Evolutionary conservation across 2,888 invertebrate genomes (phyloP), one percentile per base, ranked within the genome.

Genomic region (Tricholauxania praeusta): DNA sequence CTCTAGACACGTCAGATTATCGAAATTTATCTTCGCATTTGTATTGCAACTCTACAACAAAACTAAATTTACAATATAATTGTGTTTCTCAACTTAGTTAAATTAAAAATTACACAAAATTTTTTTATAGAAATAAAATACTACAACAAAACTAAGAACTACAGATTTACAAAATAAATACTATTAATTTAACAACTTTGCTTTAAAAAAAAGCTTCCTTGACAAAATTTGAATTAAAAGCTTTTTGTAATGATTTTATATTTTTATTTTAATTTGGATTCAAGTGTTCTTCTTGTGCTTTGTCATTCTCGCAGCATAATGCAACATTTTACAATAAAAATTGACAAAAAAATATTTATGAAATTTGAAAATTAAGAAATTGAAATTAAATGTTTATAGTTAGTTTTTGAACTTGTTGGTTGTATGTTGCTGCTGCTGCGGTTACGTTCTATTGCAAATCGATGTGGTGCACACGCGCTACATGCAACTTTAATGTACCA

Each of bases 401-500:
- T 19, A 47, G 3, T 12, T 17, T 28, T 15, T 60, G 55, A 64
- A 19, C 48, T 49, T 62, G 63, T 53, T 64, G 64, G 47, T 12
- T 70, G 47, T 68, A 32, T 69, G 65, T 59, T 57, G 66, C 22
- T 60, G 10, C 15, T 60, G 19, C 60, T 73, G 59, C 55, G 60
- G 4, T 5, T 75, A 48, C 51, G 53, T 74, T 72, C 39, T 72
- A 64, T 69, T 74, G 71, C 65, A 67, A 4, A 7, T 60, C 52
- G 39, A 65, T 65, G 57, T 75, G 72, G 49, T 79, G 79, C 74
- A 79, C 75, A 51, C 76, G 73, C 72, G 63, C 68, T 14, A 79
- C 75, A 74, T 79, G 81, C 69, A 76, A 76, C 68, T 78, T 79
- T 62, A 81, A 66, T 8, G 78, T 81, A 67, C 76, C 77, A 53